Conservation (phyloP, 2,888 invertebrate genomes). For the Papilio gigon region DNA sequence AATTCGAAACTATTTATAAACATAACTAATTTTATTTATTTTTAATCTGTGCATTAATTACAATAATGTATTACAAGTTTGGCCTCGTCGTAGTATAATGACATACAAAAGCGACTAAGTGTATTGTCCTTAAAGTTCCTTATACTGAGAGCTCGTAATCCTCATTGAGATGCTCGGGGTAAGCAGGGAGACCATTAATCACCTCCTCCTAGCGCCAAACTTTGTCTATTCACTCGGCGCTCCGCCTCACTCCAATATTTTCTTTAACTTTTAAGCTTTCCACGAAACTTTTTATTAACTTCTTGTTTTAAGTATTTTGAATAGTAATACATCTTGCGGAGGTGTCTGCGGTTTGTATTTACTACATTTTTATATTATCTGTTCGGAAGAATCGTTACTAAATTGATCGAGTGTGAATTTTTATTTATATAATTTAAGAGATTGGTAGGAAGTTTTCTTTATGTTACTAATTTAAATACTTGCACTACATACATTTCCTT, state of each 20-base stretch:
- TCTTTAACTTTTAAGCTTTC: constrained; percentile 82
- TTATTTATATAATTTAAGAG: neutral
- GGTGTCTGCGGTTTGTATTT: constrained; percentile 55
- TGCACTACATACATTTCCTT: neutral
- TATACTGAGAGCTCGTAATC: constrained; percentile 59
- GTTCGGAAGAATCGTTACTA: neutral
- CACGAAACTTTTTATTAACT: constrained; percentile 80
- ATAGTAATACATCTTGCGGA: constrained; percentile 77
- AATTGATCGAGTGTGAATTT: neutral
- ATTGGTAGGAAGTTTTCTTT: neutral
- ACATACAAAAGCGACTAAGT: constrained; percentile 27
- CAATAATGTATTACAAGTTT: too few relatives aligned
- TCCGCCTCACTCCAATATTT: constrained; percentile 80
- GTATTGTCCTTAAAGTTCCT: constrained; percentile 38
- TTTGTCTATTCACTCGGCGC: constrained; percentile 74
- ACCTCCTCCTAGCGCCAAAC: constrained; percentile 63
- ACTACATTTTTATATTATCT: constrained; percentile 44
- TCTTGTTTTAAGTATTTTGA: constrained; percentile 80
- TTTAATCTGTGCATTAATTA: too few relatives aligned
- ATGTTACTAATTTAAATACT: neutral
- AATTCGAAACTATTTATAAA: too few relatives aligned
- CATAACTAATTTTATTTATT: too few relatives aligned
- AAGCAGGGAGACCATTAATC: constrained; percentile 77
- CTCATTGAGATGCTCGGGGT: constrained; percentile 70
- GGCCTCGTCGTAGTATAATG: neutral